A percentile compares a stretch with the other conserved stretches of the same genome.
These are phyloP conservation scores for Tinea pellionella DNA, from an alignment of 2,888 invertebrate genomes.

Conservation along the genomic window DNA sequence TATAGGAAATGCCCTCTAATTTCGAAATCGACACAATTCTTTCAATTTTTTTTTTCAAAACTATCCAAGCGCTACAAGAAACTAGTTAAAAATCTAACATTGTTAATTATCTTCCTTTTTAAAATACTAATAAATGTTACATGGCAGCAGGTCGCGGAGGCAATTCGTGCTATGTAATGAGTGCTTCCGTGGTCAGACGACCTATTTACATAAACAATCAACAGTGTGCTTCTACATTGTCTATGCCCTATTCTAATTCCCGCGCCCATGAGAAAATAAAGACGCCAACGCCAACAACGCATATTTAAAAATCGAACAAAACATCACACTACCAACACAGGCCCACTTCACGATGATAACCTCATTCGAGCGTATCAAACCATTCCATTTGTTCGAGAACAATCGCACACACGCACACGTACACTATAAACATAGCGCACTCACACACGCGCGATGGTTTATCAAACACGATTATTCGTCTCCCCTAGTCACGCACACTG, in stretches of 20 bases:
- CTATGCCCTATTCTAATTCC: constrained; percentile 17
- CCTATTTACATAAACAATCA: too few relatives aligned
- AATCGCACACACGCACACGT: constrained; percentile 26
- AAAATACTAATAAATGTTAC: constrained; percentile 17
- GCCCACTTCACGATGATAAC: constrained; percentile 31
- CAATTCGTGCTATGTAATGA: too few relatives aligned
- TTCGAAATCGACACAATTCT: too few relatives aligned
- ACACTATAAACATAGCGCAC: constrained; percentile 5
- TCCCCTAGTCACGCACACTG: constrained; percentile 20
- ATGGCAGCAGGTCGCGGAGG: constrained; percentile 18
- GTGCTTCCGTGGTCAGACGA: too few relatives aligned
- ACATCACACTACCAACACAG: constrained; percentile 23
- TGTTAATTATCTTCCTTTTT: too few relatives aligned
- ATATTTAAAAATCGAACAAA: too few relatives aligned
- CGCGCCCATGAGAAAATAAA: constrained; percentile 11
- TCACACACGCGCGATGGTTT: constrained; percentile 5
- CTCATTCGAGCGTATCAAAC: constrained; percentile 46
- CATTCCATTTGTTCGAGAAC: constrained; percentile 24
- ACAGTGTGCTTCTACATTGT: constrained; percentile 12
- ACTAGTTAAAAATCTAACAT: too few relatives aligned
- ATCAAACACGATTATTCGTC: constrained; percentile 20
- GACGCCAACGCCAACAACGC: neutral
- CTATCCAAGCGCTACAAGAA: too few relatives aligned
- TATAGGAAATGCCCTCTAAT: too few relatives aligned
- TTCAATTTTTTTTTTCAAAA: too few relatives aligned